Conservation (phyloP, 2,888 invertebrate genomes). For the Clostera curtula region DNA sequence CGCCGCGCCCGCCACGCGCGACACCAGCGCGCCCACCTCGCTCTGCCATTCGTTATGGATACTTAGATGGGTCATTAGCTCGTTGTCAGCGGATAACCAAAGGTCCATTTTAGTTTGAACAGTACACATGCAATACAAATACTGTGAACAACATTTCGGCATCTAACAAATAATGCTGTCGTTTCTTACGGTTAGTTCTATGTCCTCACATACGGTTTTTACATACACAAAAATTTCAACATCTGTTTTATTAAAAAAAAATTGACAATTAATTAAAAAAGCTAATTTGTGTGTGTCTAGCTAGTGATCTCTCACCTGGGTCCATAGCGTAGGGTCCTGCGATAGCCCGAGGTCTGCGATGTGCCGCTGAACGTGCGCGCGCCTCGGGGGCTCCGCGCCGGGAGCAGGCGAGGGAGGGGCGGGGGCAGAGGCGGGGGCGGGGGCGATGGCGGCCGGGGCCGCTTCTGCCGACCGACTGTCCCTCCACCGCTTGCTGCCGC, state of each 20-base stretch:
- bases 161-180: too few species aligned
- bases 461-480: conserved; percentile 57
- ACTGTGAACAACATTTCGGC: too few species aligned
- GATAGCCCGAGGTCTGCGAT: conserved; percentile 42
- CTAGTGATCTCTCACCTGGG: conserved; percentile 31
- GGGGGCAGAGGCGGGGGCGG: too few species aligned
- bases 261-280: background rate
- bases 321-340: conserved; percentile 45
- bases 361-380: conserved; percentile 25
- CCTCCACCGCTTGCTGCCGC: conserved; percentile 48
- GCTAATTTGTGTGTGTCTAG: background rate
- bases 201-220: too few species aligned
- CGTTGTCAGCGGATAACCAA: too few species aligned
- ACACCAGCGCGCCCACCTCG: conserved; percentile 43
- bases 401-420: conserved; percentile 73
- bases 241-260: too few species aligned
- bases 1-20: conserved; percentile 40
- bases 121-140: background rate
- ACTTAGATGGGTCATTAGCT: conserved; percentile 7
- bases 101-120: too few species aligned
- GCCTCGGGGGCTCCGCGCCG: conserved; percentile 68
- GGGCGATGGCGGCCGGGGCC: conserved; percentile 29
- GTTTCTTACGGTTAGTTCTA: too few species aligned
- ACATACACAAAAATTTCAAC: too few species aligned
- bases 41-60: conserved; percentile 71